Base-by-base conservation (phyloP, 1,140 invertebrate genomes). In the Portunus trituberculatus region DNA sequence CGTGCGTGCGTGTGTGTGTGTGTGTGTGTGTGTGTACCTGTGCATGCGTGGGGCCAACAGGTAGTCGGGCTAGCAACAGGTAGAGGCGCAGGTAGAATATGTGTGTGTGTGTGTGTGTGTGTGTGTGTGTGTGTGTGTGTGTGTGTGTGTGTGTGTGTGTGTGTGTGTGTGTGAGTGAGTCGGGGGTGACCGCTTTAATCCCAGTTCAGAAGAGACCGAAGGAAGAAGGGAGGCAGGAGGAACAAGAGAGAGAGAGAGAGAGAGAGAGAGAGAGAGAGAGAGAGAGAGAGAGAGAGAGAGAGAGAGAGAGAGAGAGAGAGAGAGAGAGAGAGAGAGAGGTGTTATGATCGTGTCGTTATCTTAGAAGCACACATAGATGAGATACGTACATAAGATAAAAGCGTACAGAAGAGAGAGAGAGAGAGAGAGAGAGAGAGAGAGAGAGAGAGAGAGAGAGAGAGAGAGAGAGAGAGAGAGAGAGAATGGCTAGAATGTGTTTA, bases 161-260 rank as follows among this genome's bases (percentile, higher is more conserved):
- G 4, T 87, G 45, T 32, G 86, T 32, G 45, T 87, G 31, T 52
- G 48, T 52, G 48, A 7, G 48, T 52, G 48, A 7, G 48, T 52
- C 6, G 48, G 2, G 52, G 16, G 52, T 59, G 52, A 59, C 52
- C 52, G 52, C 52, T 20, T 59, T 59, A 59, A 59, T 59, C 52
- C 52, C 52, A 59, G 52, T 59, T 59, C 52, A 59, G 12, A 59
- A 59, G 52, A 59, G 52, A 10, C 52, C 12, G 16, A 59, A 20
- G 83, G 46, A 25, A 90, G 32, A 25, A 97, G 67, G 97, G 97
- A 89, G 16, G 29, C 97, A 59, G 97, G 97, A 89, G 31, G 91
- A 76, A 67, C 59, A 45, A 83, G 59, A 82, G 91, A 83, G 91
- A 92, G 91, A 83, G 91, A 92, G 91, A 92, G 91, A 92, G 52